Percentiles rank a stretch among this genome's conserved stretches.
phyloP scores from a whole-genome alignment of 2,888 invertebrate species.

The Lissonota sp. region DNA sequence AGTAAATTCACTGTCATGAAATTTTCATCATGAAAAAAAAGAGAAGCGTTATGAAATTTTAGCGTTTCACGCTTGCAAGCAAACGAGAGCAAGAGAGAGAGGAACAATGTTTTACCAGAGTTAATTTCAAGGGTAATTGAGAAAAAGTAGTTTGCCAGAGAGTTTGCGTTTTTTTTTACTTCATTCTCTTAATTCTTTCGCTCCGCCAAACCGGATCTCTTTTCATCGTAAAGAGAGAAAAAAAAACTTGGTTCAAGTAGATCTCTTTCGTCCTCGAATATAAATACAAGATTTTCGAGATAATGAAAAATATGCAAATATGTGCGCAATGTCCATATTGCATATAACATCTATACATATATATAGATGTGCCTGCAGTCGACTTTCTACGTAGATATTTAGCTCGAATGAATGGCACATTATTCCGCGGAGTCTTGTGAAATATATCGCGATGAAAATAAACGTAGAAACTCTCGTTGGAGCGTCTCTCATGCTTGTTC shows the following conservation, averaged over 20 bases:
- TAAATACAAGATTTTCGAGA: conserved; percentile 36
- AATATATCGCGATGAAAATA: conserved; percentile 39
- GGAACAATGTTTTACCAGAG: conserved; percentile 9
- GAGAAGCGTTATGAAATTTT: neutral
- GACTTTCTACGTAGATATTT: conserved; percentile 36
- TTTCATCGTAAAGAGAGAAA: conserved; percentile 5
- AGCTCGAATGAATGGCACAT: conserved; percentile 24
- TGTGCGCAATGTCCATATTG: conserved; percentile 5
- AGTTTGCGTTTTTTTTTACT: conserved; percentile 3
- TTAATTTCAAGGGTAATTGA: conserved; percentile 50
- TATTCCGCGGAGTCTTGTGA: conserved; percentile 38
- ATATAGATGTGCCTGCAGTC: neutral
- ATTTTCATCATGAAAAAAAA: conserved; percentile 12
- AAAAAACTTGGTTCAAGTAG: conserved; percentile 6
- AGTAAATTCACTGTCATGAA: conserved; percentile 1
- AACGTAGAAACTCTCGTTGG: conserved; percentile 29
- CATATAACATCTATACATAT: conserved; percentile 1
- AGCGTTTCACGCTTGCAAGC: neutral
- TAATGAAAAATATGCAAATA: conserved; percentile 51
- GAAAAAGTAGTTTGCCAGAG: conserved; percentile 23
- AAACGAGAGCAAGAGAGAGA: neutral
- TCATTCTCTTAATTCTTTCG: conserved; percentile 7
- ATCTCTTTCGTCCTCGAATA: conserved; percentile 30
- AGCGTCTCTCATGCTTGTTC: conserved; percentile 8
- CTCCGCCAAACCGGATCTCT: conserved; percentile 23